Base-by-base conservation (phyloP, 2,797 vertebrate genomes). In the Botia almorhae region DNA sequence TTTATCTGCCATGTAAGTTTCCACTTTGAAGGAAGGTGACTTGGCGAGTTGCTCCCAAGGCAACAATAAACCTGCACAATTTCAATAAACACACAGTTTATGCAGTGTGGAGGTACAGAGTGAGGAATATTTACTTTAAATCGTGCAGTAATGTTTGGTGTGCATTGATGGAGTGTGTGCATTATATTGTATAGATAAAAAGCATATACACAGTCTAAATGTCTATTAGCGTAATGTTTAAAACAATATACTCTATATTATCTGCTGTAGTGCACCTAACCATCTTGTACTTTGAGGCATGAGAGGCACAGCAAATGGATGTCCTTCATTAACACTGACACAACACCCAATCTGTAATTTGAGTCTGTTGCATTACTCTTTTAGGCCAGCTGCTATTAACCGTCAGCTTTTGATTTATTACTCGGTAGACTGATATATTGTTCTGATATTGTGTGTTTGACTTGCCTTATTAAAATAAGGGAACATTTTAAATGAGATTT, bases 61-160 rank as follows among this genome's bases (percentile, higher is more conserved):
- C 55, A 58, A 77, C 53, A 69, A 43, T 60, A 69, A 78, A 69
- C 55, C 53, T 19, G 33, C 53, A 69, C 43, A 50, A 68, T 58
- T 58, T 16, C 39, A 48, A 60, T 69, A 69, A 69, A 69, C 64
- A 72, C 39, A 17, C 4, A 50, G 53, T 60, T 48, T 60, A 69
- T 60, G 23, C 43, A 78, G 76, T 36, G 39, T n/a, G 19, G 17
- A 78, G 33, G 39, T 50, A 78, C 55, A 61, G 17, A 65, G 39
- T 36, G 13, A 21, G 17, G 36, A 48, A 58, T n/a, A 23, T 77
- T 50, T 33, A 60, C 61, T 33, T 33, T 33, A 43, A 56, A 68
- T 68, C 56, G n/a, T 7, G 21, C 48, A n/a, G 33, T 68, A 26
- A 56, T 69, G 11, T 69, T 69, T 17, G 19, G 26, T 69, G 8